Percentiles rank a stretch among this genome's conserved stretches.
Evolutionary conservation across 2,888 invertebrate species (phyloP).

Genomic region (Meliscaeva auricollis): DNA sequence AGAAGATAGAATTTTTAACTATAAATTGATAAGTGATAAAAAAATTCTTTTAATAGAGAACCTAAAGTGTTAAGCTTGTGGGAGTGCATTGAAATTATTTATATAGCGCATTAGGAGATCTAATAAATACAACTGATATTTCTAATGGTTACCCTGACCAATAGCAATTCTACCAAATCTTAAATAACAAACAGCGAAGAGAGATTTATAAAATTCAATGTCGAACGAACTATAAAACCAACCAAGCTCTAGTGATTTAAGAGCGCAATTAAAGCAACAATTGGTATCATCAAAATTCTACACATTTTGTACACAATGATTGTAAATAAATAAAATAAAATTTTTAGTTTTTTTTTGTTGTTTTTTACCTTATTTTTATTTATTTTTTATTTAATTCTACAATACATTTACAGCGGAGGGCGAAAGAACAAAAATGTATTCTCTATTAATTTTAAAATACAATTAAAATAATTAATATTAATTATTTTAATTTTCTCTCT

Average conservation of each 20-base stretch:
- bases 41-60: no score
- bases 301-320: constrained; percentile 42
- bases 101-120: no score
- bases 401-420: constrained; percentile 84
- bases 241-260: constrained; percentile 28
- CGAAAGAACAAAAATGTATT: constrained; percentile 83
- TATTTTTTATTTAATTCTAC: constrained; percentile 84
- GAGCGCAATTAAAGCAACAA: constrained; percentile 23
- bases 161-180: neutral
- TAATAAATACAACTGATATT: no score
- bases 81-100: no score
- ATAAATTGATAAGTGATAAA: no score
- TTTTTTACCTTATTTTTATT: constrained; percentile 78
- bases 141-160: no score
- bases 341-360: constrained; percentile 61
- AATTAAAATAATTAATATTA: constrained; percentile 81
- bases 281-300: constrained; percentile 30
- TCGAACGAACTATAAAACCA: constrained; percentile 15
- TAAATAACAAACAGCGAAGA: neutral
- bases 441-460: constrained; percentile 76
- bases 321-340: constrained; percentile 67
- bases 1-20: no score
- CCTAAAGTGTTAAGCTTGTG: no score
- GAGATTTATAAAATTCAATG: neutral
- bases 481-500: constrained; percentile 81